A percentile compares a stretch with the other conserved stretches of the same genome.
Evolutionary conservation across 2,113 vertebrate species (phyloP).

Genomic region (Pantherophis guttatus): DNA sequence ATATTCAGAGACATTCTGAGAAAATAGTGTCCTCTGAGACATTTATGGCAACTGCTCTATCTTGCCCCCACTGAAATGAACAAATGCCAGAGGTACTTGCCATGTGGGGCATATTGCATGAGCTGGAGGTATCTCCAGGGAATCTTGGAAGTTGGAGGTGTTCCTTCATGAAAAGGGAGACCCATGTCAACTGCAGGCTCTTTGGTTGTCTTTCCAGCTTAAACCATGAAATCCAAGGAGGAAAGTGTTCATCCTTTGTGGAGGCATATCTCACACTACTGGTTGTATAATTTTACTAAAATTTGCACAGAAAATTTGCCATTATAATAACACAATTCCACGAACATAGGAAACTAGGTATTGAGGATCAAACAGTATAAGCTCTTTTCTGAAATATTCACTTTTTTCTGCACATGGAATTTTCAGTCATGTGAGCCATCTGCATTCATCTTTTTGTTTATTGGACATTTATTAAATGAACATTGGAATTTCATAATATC

Average conservation of each 20-base stretch:
- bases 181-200: neutral
- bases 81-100: neutral
- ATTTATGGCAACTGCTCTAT: neutral
- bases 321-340: neutral
- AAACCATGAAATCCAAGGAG: neutral
- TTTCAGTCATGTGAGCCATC: neutral
- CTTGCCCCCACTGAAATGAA: neutral
- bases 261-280: neutral
- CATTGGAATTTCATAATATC: neutral
- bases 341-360: neutral
- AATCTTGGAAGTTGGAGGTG: neutral
- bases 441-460: neutral
- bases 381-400: neutral
- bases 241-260: neutral
- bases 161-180: neutral
- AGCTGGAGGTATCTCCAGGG: neutral
- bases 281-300: neutral
- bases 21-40: neutral
- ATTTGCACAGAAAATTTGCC: neutral
- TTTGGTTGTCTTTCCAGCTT: neutral
- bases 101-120: neutral
- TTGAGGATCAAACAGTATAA: neutral
- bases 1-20: neutral
- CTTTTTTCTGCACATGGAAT: neutral
- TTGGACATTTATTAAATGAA: neutral